phyloP scores from a whole-genome alignment of 2,888 invertebrate genomes.

The Pediacus dermestoides region DNA sequence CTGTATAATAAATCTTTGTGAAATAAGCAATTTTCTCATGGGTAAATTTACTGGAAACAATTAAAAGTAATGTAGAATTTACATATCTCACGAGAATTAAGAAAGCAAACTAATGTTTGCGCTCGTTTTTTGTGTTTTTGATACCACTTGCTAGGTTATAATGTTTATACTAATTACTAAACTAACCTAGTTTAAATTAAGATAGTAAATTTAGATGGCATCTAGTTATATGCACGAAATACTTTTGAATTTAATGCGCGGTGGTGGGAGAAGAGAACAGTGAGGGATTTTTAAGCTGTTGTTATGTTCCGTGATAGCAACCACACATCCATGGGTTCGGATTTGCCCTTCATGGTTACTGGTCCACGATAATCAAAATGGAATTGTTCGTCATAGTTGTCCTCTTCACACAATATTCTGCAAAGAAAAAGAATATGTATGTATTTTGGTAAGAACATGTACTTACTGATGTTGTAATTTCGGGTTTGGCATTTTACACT shows the following conservation, averaged over 20 bases:
- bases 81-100: too few relatives aligned
- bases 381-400: conserved; percentile 82
- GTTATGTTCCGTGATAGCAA: conserved; percentile 59
- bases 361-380: conserved; percentile 83
- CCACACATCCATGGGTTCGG: conserved; percentile 93
- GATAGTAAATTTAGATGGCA: too few relatives aligned
- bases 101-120: too few relatives aligned
- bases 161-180: conserved; percentile 19
- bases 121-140: too few relatives aligned
- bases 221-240: conserved; percentile 16
- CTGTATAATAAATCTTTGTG: too few relatives aligned
- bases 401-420: conserved; percentile 75
- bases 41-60: conserved; percentile 1
- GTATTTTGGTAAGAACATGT: too few relatives aligned
- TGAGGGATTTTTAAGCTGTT: too few relatives aligned
- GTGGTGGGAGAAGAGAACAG: too few relatives aligned
- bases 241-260: conserved; percentile 1
- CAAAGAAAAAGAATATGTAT: conserved; percentile 45
- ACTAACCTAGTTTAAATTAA: conserved; percentile 23
- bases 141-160: too few relatives aligned
- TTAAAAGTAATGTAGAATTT: neutral
- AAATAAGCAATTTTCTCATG: too few relatives aligned
- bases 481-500: too few relatives aligned
- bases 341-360: conserved; percentile 89
- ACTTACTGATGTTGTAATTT: too few relatives aligned